These are phyloP conservation scores for Pseudopleuronectes americanus DNA, from an alignment of 2,797 vertebrate genomes.

Conservation along the genomic window DNA sequence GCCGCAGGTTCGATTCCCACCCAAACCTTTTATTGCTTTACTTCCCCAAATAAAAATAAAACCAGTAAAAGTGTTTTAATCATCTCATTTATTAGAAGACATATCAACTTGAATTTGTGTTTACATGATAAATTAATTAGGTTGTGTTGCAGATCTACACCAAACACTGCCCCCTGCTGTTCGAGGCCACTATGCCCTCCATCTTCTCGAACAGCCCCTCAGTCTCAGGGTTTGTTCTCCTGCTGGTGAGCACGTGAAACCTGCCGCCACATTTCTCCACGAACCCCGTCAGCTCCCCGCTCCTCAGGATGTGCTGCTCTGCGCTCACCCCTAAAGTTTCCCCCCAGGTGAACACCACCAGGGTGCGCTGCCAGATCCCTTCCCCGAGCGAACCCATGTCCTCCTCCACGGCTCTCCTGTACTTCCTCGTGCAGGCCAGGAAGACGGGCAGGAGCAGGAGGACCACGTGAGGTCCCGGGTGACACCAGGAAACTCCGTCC, in stretches of 20 bases:
- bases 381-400: conserved; percentile 68
- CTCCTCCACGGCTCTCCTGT: conserved; percentile 68
- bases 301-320: conserved; percentile 79
- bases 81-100: conserved; percentile 34
- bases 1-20: too few species aligned
- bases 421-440: conserved; percentile 73
- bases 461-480: conserved; percentile 68
- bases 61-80: too few species aligned
- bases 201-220: conserved; percentile 72
- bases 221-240: conserved; percentile 30
- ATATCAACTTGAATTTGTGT: neutral
- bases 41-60: too few species aligned
- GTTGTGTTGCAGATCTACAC: neutral
- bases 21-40: too few species aligned
- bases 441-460: conserved; percentile 79
- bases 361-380: conserved; percentile 61
- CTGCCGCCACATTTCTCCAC: conserved; percentile 71
- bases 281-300: conserved; percentile 68
- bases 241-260: conserved; percentile 70
- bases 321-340: conserved; percentile 75
- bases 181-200: conserved; percentile 58
- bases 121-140: neutral
- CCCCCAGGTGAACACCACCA: conserved; percentile 81
- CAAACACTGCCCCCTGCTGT: conserved; percentile 25
- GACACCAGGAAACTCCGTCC: conserved; percentile 56